Evolutionary conservation across 1,140 invertebrate genomes (phyloP).

Genomic region (Aphis craccivora): DNA sequence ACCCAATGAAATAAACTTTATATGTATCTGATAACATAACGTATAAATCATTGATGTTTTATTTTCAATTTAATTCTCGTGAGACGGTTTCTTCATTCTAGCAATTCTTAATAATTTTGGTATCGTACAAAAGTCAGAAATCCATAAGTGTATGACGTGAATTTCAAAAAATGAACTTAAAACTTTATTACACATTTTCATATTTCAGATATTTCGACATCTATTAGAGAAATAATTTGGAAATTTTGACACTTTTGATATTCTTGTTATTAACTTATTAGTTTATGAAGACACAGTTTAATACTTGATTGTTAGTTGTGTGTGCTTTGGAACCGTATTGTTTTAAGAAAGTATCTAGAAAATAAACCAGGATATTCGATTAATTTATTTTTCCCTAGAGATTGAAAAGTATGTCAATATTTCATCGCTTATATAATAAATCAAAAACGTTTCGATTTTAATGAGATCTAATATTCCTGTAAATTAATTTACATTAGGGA

Average conservation of each 20-base stretch:
- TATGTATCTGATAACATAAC: not conserved
- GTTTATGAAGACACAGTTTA: not conserved
- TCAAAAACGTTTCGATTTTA: not conserved
- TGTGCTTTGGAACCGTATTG: not conserved
- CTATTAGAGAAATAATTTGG: not conserved
- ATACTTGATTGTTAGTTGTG: not conserved
- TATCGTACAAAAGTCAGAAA: not conserved
- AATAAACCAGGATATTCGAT: not conserved
- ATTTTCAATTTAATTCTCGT: not conserved
- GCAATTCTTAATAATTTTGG: not conserved
- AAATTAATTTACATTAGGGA: not conserved
- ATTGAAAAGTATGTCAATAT: not conserved
- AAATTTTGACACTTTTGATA: not conserved
- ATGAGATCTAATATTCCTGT: not conserved
- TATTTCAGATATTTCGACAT: not conserved
- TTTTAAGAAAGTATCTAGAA: not conserved
- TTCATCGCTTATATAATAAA: not conserved
- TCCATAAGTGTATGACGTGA: not conserved
- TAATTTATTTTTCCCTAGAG: not conserved
- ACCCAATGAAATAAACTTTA: not conserved
- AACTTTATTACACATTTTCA: not conserved
- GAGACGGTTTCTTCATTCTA: not conserved
- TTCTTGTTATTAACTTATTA: not conserved
- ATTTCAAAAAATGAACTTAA: not conserved
- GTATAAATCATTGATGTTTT: not conserved